Base-by-base conservation (phyloP, 2,797 vertebrate genomes). In the Apodemus agrarius region DNA sequence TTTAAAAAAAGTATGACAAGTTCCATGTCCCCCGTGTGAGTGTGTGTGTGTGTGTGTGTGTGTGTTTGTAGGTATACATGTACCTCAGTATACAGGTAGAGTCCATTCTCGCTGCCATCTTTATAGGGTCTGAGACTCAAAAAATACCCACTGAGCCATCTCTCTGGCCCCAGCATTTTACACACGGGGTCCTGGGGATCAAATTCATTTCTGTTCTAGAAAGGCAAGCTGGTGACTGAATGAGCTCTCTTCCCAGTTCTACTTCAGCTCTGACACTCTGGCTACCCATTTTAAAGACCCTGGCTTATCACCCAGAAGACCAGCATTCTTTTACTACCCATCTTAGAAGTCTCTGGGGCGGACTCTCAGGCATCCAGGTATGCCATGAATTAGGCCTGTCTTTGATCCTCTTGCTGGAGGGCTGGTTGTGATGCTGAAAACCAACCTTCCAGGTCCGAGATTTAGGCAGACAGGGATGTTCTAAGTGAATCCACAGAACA, bases 391-490 rank as follows among this genome's bases (percentile, higher is more conserved):
- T 3, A 21, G 37, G 17, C 6, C 46, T 21, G 19, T 67, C 34
- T 82, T 43, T 43, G 1, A n/a, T 37, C 29, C 61, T 90, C 63
- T 10, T 13, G 22, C 22, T 82, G 49, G 75, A 87, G 17, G 19
- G 12, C 59, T 85, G 67, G n/a, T 29, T 24, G 24, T 24, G 82
- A 26, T 26, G 31, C 81, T 49, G 43, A 21, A 14, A 43, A 14
- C 21, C 16, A 65, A 3, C 22, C 31, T 6, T 3, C 26, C 1
- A 12, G 52, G 46, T 8, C 13, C 9, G 14, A 2, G 12, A 3
- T 31, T 61, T 34, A 12, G 69, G 22, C 6, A 19, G n/a, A 46
- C 43, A 0, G 11, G 19, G 24, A 14, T 85, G 34, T 72, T 52
- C 37, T 10, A 6, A 86, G 29, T n/a, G 75, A 49, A 75, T 21